Percentiles rank a stretch among this genome's conserved stretches.
Conservation (phyloP, 2,888 invertebrate species). For the Listrodromus nycthemerus region DNA sequence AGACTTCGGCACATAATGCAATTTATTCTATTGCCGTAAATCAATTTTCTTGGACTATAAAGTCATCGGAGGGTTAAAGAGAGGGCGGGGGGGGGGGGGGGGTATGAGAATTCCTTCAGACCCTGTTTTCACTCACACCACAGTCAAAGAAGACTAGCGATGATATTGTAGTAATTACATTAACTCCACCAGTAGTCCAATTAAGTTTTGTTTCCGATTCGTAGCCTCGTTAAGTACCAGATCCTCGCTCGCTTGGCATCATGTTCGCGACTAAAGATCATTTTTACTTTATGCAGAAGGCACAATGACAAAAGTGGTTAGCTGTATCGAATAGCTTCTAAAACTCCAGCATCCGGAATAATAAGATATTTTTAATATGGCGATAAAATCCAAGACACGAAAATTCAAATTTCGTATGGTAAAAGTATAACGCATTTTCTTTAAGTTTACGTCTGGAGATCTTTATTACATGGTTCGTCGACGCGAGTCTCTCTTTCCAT, state of each 20-base stretch:
- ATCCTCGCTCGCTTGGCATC: slow-evolving; percentile 33
- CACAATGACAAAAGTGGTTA: not conserved
- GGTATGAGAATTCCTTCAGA: slow-evolving; percentile 4
- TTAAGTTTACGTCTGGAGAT: not conserved
- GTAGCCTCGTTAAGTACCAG: slow-evolving; percentile 43
- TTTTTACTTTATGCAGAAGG: not conserved
- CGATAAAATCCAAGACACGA: not conserved
- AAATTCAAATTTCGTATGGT: not conserved
- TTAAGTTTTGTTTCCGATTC: slow-evolving; percentile 60
- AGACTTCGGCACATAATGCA: slow-evolving; percentile 25
- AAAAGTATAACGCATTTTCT: not conserved
- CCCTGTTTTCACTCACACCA: slow-evolving; percentile 1
- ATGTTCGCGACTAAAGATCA: slow-evolving; percentile 1
- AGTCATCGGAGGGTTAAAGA: slow-evolving; percentile 35
- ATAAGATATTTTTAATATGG: not conserved
- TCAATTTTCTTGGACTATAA: slow-evolving; percentile 66
- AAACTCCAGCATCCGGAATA: not conserved
- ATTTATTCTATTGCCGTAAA: slow-evolving; percentile 62
- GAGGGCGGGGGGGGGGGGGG: too few species aligned
- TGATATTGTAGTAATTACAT: slow-evolving; percentile 57
- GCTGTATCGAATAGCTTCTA: not conserved
- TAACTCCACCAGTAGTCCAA: slow-evolving; percentile 59
- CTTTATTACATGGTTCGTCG: not conserved
- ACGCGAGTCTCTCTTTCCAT: not conserved
- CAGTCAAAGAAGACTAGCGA: slow-evolving; percentile 1